A percentile compares a stretch with the other conserved stretches of the same genome.
Evolutionary conservation across 2,797 vertebrate species (phyloP).

Genomic region (Naso thynnoides): DNA sequence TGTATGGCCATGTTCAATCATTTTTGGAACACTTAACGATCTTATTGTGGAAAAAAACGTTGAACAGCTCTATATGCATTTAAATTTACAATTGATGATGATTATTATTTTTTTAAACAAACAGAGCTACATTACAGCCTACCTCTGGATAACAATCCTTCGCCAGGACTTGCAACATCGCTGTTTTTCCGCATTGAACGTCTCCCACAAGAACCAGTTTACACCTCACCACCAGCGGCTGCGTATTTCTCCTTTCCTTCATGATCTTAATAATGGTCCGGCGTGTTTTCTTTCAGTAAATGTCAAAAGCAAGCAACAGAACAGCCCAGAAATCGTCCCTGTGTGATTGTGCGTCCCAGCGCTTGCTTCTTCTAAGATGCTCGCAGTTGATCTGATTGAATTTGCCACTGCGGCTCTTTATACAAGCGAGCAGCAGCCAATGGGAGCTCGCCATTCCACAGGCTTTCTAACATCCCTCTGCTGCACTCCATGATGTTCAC

Average conservation of each 20-base stretch:
- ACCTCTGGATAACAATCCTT: conserved; percentile 99
- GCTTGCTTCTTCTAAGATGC: conserved; percentile 39
- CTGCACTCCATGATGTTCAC: conserved; percentile 41
- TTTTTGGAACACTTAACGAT: background rate
- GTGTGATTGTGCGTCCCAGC: conserved; percentile 15
- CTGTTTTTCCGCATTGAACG: conserved; percentile 97
- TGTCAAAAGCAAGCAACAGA: conserved; percentile 1
- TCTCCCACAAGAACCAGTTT: conserved; percentile 96
- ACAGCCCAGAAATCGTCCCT: conserved; percentile 25
- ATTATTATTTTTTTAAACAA: background rate
- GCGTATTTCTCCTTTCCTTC: conserved; percentile 92
- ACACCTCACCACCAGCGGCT: conserved; percentile 92
- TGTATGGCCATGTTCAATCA: conserved; percentile 4
- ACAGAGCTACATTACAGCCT: conserved; percentile 26
- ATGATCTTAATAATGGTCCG: conserved; percentile 71
- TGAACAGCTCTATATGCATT: background rate
- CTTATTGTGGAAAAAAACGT: accelerated
- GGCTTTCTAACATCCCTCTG: conserved; percentile 49
- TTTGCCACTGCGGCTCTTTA: conserved; percentile 80
- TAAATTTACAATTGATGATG: no score
- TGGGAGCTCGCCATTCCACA: conserved; percentile 66
- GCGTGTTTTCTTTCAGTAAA: background rate
- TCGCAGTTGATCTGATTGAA: conserved; percentile 81
- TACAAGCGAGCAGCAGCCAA: conserved; percentile 78
- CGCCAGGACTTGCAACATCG: conserved; percentile 96